Evolutionary conservation across 2,797 vertebrate genomes (phyloP), one percentile per base, ranked within the genome.

Genomic region (Sebastiscus albofasciatus): DNA sequence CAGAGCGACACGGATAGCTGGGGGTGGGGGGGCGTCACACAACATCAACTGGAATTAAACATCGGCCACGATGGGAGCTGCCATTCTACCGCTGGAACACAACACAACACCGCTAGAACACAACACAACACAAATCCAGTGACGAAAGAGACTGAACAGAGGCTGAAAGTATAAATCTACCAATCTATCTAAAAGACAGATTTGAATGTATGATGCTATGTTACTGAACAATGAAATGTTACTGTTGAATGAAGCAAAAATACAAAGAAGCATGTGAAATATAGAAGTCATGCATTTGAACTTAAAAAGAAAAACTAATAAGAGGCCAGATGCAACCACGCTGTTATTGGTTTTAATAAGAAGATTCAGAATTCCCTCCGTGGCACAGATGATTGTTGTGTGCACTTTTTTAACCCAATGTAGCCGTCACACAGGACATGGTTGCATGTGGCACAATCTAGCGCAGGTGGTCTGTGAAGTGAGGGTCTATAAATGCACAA

Each of bases 251-350:
- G 60, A 84, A 66, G 72, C 20, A 69, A 49, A 80, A 80, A 16
- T 24, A 64, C 20, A 70, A 77, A 83, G 55, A 78, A 77, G 70
- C 12, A 46, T 12, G 20, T 77, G 52, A 79, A 81, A 72, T 67
- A 31, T n/a, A 81, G 60, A 70, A 55, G 18, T 36, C 83, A 64
- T 90, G 88, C 91, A 83, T 79, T 79, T 49, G 3, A 72, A 79
- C 58, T 29, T 39, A 52, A 78, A 85, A 81, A 31, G 18, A 76
- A 75, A 85, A 75, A 73, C 3, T 65, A 79, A 60, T 33, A 7
- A 10, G 24, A 72, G 55, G 86, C 92, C 90, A 88, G 71, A 94
- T 94, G 94, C 91, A 95, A 94, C 92, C 93, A 90, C 27, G 64
- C 66, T 56, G 54, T 78, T 49, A 42, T 7, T 34, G 29, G 74